These are phyloP conservation scores for Apeira syringaria DNA, from an alignment of 2,888 invertebrate species.

Conservation along the genomic window DNA sequence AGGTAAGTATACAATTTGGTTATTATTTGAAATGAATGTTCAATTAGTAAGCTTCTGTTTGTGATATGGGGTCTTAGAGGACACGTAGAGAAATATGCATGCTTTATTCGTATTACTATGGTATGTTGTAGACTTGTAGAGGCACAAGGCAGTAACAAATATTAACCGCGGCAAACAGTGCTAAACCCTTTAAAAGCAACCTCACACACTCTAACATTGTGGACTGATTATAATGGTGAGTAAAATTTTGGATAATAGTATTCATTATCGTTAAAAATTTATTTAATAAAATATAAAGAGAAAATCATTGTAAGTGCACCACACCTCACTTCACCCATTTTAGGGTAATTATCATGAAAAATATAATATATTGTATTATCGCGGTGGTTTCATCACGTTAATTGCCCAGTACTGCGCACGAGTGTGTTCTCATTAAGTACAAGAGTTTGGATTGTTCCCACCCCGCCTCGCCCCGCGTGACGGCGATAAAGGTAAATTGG, in stretches of 20 bases:
- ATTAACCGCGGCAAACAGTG: conserved; percentile 48
- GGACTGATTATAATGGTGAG: conserved; percentile 62
- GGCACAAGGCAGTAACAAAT: conserved; percentile 34
- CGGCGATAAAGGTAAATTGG: conserved; percentile 59
- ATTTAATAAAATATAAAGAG: conserved; percentile 41
- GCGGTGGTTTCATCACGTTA: conserved; percentile 38
- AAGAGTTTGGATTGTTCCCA: conserved; percentile 48
- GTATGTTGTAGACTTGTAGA: conserved; percentile 39
- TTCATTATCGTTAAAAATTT: conserved; percentile 37
- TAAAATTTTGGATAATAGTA: conserved; percentile 41
- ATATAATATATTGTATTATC: conserved; percentile 37
- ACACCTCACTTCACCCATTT: conserved; percentile 52
- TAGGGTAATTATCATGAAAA: conserved; percentile 38
- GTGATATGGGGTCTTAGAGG: conserved; percentile 58
- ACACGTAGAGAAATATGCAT: conserved; percentile 63
- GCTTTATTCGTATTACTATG: conserved; percentile 42
- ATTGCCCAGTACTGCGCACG: conserved; percentile 37
- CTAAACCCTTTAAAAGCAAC: conserved; percentile 40
- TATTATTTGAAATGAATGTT: conserved; percentile 40
- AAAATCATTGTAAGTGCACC: conserved; percentile 54
- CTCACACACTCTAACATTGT: conserved; percentile 43
- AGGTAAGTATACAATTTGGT: conserved; percentile 64
- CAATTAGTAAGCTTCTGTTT: conserved; percentile 57
- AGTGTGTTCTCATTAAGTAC: conserved; percentile 52
- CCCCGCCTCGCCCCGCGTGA: conserved; percentile 22